phyloP scores from a whole-genome alignment of 2,888 invertebrate species.

The Perizoma affinitatum region DNA sequence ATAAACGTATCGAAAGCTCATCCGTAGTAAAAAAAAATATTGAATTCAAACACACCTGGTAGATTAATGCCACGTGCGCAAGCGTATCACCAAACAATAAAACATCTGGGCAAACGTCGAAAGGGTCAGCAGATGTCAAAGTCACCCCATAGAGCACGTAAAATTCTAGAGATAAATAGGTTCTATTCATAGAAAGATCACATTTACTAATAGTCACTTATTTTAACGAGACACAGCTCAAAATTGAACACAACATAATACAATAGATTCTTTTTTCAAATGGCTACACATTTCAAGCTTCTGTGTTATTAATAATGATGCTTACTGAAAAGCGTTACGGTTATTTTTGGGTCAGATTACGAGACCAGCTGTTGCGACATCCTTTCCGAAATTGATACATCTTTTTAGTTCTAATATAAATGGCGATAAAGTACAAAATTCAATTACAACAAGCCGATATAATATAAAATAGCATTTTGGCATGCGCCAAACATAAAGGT shows the following conservation, averaged over 20 bases:
- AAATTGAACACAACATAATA: not conserved
- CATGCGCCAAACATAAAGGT: no score
- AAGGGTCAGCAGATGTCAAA: slow-evolving; percentile 32
- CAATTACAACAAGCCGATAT: not conserved
- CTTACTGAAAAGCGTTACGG: slow-evolving; percentile 15
- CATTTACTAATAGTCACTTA: no score
- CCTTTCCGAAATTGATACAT: slow-evolving; percentile 1
- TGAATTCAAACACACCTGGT: slow-evolving; percentile 20
- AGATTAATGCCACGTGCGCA: slow-evolving; percentile 29
- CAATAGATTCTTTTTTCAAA: slow-evolving; percentile 19
- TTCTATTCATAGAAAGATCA: no score
- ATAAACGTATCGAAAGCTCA: no score
- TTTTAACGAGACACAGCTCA: slow-evolving; percentile 3
- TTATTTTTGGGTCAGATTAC: slow-evolving; percentile 13
- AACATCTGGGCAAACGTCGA: slow-evolving; percentile 33
- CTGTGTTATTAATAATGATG: slow-evolving; percentile 11
- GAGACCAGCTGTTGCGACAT: slow-evolving; percentile 15
- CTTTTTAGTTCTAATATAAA: not conserved
- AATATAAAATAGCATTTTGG: no score
- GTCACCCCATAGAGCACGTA: slow-evolving; percentile 21
- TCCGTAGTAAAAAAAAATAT: no score
- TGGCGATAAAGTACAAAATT: slow-evolving; percentile 1
- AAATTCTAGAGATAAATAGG: not conserved
- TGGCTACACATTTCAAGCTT: slow-evolving; percentile 19
- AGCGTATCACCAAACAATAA: slow-evolving; percentile 14